Percentiles rank a stretch among this genome's conserved stretches.
These are phyloP conservation scores for Cathartes aura DNA, from an alignment of 2,113 vertebrate species.

Conservation along the genomic window DNA sequence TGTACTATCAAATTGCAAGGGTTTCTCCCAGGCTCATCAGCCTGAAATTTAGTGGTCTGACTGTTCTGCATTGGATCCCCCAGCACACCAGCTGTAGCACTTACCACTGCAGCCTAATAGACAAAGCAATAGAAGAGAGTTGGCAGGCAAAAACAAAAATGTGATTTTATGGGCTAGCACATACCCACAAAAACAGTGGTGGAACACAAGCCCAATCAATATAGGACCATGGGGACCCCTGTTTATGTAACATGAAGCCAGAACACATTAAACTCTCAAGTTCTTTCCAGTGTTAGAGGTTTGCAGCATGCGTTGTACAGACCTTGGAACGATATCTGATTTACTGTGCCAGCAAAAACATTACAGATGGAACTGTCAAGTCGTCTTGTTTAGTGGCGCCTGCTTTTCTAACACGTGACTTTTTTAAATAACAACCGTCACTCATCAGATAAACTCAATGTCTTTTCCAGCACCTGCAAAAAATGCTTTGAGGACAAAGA, in stretches of 20 bases:
- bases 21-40: conserved; percentile 21
- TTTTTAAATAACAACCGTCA: conserved; percentile 46
- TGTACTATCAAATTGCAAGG: not conserved
- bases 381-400: conserved; percentile 56
- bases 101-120: conserved; percentile 29
- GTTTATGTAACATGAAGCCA: conserved; percentile 73
- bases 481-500: conserved; percentile 22
- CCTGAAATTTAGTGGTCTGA: not conserved
- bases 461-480: conserved; percentile 58
- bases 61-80: not conserved
- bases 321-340: conserved; percentile 48
- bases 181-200: conserved; percentile 69
- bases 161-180: conserved; percentile 65
- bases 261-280: conserved; percentile 65
- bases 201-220: conserved; percentile 69
- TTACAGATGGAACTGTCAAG: conserved; percentile 59
- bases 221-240: conserved; percentile 61
- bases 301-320: conserved; percentile 58
- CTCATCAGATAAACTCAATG: conserved; percentile 25
- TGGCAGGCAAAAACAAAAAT: conserved; percentile 66
- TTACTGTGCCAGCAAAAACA: conserved; percentile 65
- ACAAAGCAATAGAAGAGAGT: conserved; percentile 46
- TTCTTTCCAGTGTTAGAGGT: conserved; percentile 70
- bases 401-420: conserved; percentile 53
- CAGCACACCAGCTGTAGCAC: conserved; percentile 34